phyloP scores from a whole-genome alignment of 2,797 vertebrate species.

The Neosilurus hyrtlii region DNA sequence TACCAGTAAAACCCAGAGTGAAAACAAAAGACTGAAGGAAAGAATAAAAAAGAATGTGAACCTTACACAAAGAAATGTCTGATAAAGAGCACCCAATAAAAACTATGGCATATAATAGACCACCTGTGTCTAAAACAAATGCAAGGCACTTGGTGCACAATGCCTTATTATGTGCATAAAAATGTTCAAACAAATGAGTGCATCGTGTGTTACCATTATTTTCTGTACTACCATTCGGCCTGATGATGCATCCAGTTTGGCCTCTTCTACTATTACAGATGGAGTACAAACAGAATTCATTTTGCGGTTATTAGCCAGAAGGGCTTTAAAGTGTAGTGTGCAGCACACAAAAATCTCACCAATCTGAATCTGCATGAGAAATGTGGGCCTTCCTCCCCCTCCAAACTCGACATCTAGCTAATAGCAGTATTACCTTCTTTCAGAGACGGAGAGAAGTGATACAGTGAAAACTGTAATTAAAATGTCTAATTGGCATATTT shows the following conservation, averaged over 20 bases:
- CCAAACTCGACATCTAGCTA: constrained; percentile 57
- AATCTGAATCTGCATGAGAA: constrained; percentile 56
- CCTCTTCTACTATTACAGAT: constrained; percentile 44
- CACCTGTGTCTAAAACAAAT: constrained; percentile 47
- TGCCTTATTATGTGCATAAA: constrained; percentile 44
- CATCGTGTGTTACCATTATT: constrained; percentile 37
- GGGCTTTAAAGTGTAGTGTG: constrained; percentile 32
- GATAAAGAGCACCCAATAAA: constrained; percentile 32
- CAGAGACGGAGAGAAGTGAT: constrained; percentile 71
- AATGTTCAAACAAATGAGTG: constrained; percentile 42
- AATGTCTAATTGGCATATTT: constrained; percentile 80
- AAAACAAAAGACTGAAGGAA: constrained; percentile 8
- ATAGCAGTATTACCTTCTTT: constrained; percentile 75
- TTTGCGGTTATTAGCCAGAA: constrained; percentile 39
- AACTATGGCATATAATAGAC: constrained; percentile 35
- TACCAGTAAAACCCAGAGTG: constrained; percentile 5
- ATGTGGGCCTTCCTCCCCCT: constrained; percentile 52
- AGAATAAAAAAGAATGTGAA: constrained; percentile 20
- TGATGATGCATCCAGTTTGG: constrained; percentile 31
- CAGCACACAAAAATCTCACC: constrained; percentile 41
- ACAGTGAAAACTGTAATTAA: constrained; percentile 80
- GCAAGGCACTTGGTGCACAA: constrained; percentile 19
- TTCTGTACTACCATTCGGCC: constrained; percentile 28
- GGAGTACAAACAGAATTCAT: constrained; percentile 49
- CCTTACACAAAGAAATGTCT: constrained; percentile 23